These are phyloP conservation scores for Stictonetta naevosa DNA, from an alignment of 2,113 vertebrate species.

Conservation along the genomic window DNA sequence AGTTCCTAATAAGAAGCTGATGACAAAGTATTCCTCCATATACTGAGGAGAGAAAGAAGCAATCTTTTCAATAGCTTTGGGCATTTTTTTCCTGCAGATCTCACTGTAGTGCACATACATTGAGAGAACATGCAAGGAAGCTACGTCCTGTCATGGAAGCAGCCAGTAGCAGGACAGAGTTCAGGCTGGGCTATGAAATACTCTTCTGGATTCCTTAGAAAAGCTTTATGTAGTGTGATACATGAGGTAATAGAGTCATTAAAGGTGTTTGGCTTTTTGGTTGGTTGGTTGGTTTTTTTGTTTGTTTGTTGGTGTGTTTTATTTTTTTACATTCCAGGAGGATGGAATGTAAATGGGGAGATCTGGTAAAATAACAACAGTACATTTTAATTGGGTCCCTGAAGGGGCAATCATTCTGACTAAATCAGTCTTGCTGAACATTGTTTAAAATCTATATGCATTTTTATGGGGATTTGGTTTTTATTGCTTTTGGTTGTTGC, in stretches of 20 bases:
- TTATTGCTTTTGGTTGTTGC: neutral
- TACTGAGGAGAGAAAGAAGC: neutral
- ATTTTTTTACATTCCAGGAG: constrained; percentile 8
- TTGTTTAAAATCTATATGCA: neutral
- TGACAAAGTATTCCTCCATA: neutral
- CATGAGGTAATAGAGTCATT: constrained; percentile 3
- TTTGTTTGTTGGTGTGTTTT: too few relatives aligned
- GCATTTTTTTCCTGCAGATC: neutral
- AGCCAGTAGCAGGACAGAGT: neutral
- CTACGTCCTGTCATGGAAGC: neutral
- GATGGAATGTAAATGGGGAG: neutral
- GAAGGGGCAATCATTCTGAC: constrained; percentile 3
- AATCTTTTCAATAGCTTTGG: neutral
- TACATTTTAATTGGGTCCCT: neutral
- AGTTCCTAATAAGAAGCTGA: neutral
- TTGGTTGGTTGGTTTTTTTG: neutral
- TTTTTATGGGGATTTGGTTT: neutral
- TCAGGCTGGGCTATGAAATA: neutral
- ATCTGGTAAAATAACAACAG: neutral
- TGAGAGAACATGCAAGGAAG: neutral
- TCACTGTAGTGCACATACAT: neutral
- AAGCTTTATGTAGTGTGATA: neutral
- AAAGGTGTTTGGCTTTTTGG: neutral
- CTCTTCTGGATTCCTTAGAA: neutral
- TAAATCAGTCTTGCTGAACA: constrained; percentile 25